These are phyloP conservation scores for Campoletis sonorensis DNA, from an alignment of 1,140 invertebrate genomes.

Conservation along the genomic window DNA sequence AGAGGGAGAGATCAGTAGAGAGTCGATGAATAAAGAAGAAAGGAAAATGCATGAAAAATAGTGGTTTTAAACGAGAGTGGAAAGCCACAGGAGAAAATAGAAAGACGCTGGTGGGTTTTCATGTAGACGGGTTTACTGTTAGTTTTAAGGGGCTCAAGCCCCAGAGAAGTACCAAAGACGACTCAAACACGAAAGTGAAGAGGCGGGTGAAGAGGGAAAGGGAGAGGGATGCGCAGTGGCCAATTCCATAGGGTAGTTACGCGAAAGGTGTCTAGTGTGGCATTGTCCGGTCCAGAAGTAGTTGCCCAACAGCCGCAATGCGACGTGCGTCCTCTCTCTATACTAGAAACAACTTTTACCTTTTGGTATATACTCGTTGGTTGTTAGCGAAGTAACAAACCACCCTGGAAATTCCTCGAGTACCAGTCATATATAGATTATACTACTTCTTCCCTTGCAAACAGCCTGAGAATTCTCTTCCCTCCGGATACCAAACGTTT, in stretches of 20 bases:
- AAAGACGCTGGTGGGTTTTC: conserved; percentile 13
- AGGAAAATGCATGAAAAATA: conserved; percentile 11
- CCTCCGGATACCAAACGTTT: neutral
- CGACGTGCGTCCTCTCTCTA: conserved; percentile 59
- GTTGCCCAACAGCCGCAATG: conserved; percentile 63
- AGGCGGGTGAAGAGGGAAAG: neutral
- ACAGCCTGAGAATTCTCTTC: conserved; percentile 16
- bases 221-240: conserved; percentile 41
- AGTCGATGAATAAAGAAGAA: neutral
- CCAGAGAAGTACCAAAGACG: conserved; percentile 46
- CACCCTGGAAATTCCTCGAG: conserved; percentile 49
- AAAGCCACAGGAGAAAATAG: neutral
- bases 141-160: conserved; percentile 22
- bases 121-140: neutral
- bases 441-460: neutral
- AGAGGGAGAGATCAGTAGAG: no score
- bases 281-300: conserved; percentile 58
- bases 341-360: conserved; percentile 58
- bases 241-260: conserved; percentile 66
- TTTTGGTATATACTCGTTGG: conserved; percentile 47
- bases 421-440: conserved; percentile 26
- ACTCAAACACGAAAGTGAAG: no score
- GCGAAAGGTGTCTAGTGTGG: conserved; percentile 52
- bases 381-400: conserved; percentile 67
- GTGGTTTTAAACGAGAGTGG: neutral